A percentile compares a stretch with the other conserved stretches of the same genome.
Evolutionary conservation across 2,888 invertebrate genomes (phyloP).

Genomic region (Drosophila cracens): DNA sequence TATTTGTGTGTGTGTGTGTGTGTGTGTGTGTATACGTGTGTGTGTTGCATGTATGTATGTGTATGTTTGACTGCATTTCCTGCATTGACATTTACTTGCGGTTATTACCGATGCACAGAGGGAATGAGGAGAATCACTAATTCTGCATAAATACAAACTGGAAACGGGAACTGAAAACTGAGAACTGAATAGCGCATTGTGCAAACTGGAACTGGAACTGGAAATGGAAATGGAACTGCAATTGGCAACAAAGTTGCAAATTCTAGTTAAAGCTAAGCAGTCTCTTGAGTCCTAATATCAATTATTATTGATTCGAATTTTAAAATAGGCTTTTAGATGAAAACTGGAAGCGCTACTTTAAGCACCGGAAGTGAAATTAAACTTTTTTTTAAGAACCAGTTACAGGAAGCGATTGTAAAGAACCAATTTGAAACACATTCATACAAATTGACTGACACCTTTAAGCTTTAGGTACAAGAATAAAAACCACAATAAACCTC

Average conservation of each 20-base stretch:
- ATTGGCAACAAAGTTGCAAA: background rate
- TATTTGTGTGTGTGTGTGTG: constrained; percentile 13
- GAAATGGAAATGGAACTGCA: constrained; percentile 30
- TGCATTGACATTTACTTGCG: constrained; percentile 77
- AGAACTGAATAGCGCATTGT: background rate
- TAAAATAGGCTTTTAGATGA: background rate
- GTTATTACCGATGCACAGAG: constrained; percentile 62
- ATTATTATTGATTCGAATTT: background rate
- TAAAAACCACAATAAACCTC: background rate
- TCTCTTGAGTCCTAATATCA: background rate
- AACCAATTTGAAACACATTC: background rate
- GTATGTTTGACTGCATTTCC: constrained; percentile 64
- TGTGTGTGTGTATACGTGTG: constrained; percentile 11
- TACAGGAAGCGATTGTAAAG: too few relatives aligned
- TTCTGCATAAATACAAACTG: constrained; percentile 55
- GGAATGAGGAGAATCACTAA: constrained; percentile 35
- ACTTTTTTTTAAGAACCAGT: too few relatives aligned
- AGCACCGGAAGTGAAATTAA: too few relatives aligned
- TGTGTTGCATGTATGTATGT: constrained; percentile 35
- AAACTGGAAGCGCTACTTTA: background rate
- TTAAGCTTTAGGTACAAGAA: background rate
- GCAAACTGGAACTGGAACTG: constrained; percentile 18
- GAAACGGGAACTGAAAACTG: constrained; percentile 11
- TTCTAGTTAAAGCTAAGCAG: background rate
- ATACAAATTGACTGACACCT: background rate